Base-by-base conservation (phyloP, 2,113 vertebrate genomes). In the Brachionichthys hirsutus region DNA sequence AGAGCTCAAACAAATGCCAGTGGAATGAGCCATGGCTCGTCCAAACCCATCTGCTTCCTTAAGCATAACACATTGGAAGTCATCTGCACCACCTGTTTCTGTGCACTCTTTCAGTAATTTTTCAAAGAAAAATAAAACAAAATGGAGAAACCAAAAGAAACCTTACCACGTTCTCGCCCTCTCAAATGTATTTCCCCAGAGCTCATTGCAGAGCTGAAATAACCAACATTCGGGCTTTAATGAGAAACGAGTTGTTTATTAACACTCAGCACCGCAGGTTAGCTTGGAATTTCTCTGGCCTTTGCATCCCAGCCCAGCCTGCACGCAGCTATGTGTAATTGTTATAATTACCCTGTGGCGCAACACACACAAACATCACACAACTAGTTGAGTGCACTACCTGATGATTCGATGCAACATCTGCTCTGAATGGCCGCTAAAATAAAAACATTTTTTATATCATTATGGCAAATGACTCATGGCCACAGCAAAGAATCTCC, bases 51-150 rank as follows among this genome's bases (percentile, higher is more conserved):
- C 24, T 30, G 49, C 11, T 34, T 64, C 63, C 12, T 36, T 42
- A 62, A 12, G 44, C 20, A 56, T 45, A 14, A 14, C 14, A 40
- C 12, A 8, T 16, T 19, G 15, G 2, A 17, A 17, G 16, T 15
- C 1, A 16, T 15, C 42, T 30, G 24, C 24, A 30, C 24, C 24
- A 30, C 4, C 24, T 30, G 24, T 30, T 30, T 30, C 17, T 52
- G n/a, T 30, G 48, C 46, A 13, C 54, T 22, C n/a, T 20, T 63
- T 47, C 22, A 47, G 43, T 6, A 30, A 59, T 55, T 9, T 40
- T 67, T 74, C 63, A 35, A 61, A 62, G 59, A 72, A 69, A 73
- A 15, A 22, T 61, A 57, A 55, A 16, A 71, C 17, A 24, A 52
- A 15, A 57, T n/a, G n/a, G 3, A 58, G 44, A 59, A 22, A 50